Base-by-base conservation (phyloP, 2,113 vertebrate species). In the Ceyx margarethae region DNA sequence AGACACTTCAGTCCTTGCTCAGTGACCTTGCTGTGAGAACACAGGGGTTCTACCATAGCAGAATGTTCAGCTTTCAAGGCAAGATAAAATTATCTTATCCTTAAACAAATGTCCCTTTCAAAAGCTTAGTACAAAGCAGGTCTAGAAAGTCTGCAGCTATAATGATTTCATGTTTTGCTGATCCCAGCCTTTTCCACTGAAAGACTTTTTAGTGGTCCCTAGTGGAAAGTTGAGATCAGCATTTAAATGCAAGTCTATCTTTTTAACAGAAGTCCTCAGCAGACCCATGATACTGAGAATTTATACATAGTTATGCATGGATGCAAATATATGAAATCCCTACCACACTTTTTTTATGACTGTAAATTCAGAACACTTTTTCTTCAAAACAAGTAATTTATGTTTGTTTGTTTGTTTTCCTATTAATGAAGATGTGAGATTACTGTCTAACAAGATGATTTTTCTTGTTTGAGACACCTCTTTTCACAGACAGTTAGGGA, bases 161-260 rank as follows among this genome's bases (percentile, higher is more conserved):
- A 98, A 98, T 95, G 96, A 97, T 97, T 98, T 97, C 94, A 96
- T 97, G 97, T 98, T 98, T 97, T 98, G 98, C 97, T 98, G 97
- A 98, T 97, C 96, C 92, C 81, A 89, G 95, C 67, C 91, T 97
- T 98, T 98, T 97, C 93, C 93, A 88, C 91, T 96, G 96, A 98
- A 97, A 98, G 94, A 96, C 97, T 97, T 97, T 97, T 97, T 98
- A 98, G 96, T 97, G 95, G 96, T 97, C 97, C 96, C 97, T 90
- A 77, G 96, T 97, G 97, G 84, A 95, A 98, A 96, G 96, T 92
- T 97, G 97, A 98, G 97, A 97, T 98, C 96, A 98, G 97, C 97
- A 97, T 98, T 97, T 97, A 97, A 97, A 97, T 97, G 94, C 60
- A 73, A 96, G 95, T 96, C 96, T 97, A 89, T 95, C 96, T 97